phyloP scores from a whole-genome alignment of 2,888 invertebrate genomes.

The Drepanosiphum platanoidis region DNA sequence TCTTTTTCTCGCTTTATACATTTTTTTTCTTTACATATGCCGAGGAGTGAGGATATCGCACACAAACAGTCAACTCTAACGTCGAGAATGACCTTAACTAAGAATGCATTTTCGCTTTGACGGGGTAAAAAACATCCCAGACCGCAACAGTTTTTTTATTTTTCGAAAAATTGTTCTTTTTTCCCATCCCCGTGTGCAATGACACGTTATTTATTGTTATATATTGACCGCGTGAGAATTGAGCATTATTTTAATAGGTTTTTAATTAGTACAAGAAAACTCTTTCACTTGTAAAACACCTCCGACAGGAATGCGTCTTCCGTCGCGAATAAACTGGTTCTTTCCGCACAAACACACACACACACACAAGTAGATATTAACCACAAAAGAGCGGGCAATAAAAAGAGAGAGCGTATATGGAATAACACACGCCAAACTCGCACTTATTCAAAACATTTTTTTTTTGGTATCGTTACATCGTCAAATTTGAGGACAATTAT shows the following conservation, averaged over 20 bases:
- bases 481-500: neutral
- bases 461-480: neutral
- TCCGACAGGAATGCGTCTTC: slow-evolving; percentile 54
- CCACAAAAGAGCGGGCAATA: neutral
- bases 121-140: slow-evolving; percentile 35
- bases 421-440: slow-evolving; percentile 24
- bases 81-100: slow-evolving; percentile 40
- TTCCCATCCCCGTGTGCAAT: neutral
- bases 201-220: slow-evolving; percentile 42
- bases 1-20: slow-evolving; percentile 10
- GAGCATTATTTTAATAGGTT: slow-evolving; percentile 59
- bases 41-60: neutral
- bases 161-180: slow-evolving; percentile 50
- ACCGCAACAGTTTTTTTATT: slow-evolving; percentile 34
- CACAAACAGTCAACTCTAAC: slow-evolving; percentile 1
- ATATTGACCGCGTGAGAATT: slow-evolving; percentile 58
- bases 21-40: slow-evolving; percentile 4
- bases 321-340: slow-evolving; percentile 57
- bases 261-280: slow-evolving; percentile 62
- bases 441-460: neutral
- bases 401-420: neutral
- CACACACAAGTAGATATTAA: neutral
- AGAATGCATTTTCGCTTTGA: slow-evolving; percentile 48
- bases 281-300: slow-evolving; percentile 61
- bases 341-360: neutral